Percentiles rank a stretch among this genome's conserved stretches.
phyloP scores from a whole-genome alignment of 1,140 invertebrate species.

The Psilanteris sp. region DNA sequence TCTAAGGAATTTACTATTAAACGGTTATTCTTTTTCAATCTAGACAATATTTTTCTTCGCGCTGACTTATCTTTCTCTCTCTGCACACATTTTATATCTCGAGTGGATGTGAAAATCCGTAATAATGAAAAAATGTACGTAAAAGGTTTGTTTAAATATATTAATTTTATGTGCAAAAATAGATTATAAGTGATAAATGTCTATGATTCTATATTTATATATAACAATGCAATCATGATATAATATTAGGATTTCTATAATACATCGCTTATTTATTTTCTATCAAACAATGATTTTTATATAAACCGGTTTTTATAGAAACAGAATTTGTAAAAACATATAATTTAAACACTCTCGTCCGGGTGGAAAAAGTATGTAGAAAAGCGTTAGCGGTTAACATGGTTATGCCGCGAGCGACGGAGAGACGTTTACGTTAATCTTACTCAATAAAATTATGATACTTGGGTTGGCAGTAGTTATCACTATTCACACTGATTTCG shows the following conservation, averaged over 20 bases:
- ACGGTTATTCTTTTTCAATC: background rate
- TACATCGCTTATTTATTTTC: slow-evolving; percentile 20
- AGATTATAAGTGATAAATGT: no score
- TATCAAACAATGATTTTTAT: slow-evolving; percentile 31
- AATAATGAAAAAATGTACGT: no score
- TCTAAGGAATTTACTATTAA: slow-evolving; percentile 30
- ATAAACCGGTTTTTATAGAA: slow-evolving; percentile 47
- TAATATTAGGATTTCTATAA: no score
- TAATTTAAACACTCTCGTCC: slow-evolving; percentile 57
- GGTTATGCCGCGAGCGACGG: slow-evolving; percentile 57
- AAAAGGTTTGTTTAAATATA: no score
- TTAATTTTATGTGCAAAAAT: no score
- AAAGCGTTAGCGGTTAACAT: slow-evolving; percentile 53
- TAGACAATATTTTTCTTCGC: background rate
- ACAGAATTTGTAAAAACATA: slow-evolving; percentile 42
- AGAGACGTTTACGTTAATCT: slow-evolving; percentile 51
- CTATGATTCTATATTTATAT: no score
- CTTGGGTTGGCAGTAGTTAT: slow-evolving; percentile 36
- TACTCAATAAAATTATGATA: slow-evolving; percentile 54
- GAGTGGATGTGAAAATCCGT: no score
- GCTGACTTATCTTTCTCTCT: no score
- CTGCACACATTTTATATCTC: no score
- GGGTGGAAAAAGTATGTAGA: slow-evolving; percentile 54
- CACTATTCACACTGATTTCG: no score
- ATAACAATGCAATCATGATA: no score